Evolutionary conservation across 2,797 vertebrate species (phyloP), one percentile per base, ranked within the genome.

Genomic region (Naso thynnoides): DNA sequence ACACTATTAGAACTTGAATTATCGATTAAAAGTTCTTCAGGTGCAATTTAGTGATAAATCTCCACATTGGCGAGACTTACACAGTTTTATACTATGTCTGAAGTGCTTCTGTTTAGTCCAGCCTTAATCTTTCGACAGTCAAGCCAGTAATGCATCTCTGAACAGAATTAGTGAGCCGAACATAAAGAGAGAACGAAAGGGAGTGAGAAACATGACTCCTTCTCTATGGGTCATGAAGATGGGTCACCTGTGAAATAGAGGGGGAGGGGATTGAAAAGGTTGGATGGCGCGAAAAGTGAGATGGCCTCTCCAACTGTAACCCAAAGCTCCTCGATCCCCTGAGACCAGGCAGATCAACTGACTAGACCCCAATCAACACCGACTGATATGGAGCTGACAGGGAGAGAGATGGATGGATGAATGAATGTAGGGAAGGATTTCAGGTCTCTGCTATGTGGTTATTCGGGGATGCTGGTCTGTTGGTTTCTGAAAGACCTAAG

Each of bases 211-310:
- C 74, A 78, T 77, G 91, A 94, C 83, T 89, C 92, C 83, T 66
- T 36, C 44, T 83, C 60, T 52, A n/a, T 75, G 84, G 85, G 91
- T 90, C 88, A 92, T 90, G 86, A 88, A 88, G 89, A 92, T 89
- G 91, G 87, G 88, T 93, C 91, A 92, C 91, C 92, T 92, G 88
- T 85, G 81, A 85, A 88, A 91, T 60, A 63, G 83, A 67, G 83
- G 88, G 84, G 81, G 16, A 64, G 70, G 86, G 81, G 70, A 77
- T 62, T 88, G 90, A 92, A 93, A 93, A 92, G 84, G 86, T 79
- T 91, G 88, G 90, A 91, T 85, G 81, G 70, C 56, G 76, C 83
- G 90, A 93, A 95, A 95, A 95, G 78, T 91, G 93, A 95, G 94
- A 93, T 73, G 88, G 89, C 86, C 89, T 89, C 85, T 90, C 82